Percentiles rank a stretch among this genome's conserved stretches.
Evolutionary conservation across 2,113 vertebrate species (phyloP).

Genomic region (Guaruba guarouba): DNA sequence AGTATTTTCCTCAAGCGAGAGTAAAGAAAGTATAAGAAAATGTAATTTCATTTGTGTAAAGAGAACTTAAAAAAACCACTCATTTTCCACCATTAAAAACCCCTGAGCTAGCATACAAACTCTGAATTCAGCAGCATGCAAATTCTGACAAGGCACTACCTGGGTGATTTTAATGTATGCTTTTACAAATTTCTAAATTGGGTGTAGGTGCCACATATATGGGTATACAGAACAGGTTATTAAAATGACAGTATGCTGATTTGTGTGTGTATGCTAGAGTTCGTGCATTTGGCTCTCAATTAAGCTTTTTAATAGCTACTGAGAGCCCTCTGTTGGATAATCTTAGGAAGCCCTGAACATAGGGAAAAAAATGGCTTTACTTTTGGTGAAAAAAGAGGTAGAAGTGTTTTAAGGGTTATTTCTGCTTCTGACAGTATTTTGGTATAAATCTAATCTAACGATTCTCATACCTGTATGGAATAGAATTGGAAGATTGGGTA

Average conservation of each 20-base stretch:
- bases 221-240: neutral
- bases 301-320: slow-evolving; percentile 4
- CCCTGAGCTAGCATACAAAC: neutral
- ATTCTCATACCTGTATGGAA: neutral
- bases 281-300: rapidly evolving
- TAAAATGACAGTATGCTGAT: neutral
- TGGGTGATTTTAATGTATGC: neutral
- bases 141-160: neutral
- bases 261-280: neutral
- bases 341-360: neutral
- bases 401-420: neutral
- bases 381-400: neutral
- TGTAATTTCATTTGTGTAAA: neutral
- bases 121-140: neutral
- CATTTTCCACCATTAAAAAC: neutral
- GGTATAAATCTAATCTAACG: neutral
- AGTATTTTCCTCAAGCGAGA: neutral
- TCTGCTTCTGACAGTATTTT: neutral
- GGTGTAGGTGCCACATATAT: rapidly evolving
- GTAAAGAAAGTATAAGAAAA: neutral
- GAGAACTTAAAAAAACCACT: neutral
- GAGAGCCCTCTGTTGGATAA: slow-evolving; percentile 69
- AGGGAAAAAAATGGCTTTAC: neutral
- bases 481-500: neutral
- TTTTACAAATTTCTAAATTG: neutral